phyloP scores from a whole-genome alignment of 2,888 invertebrate genomes.

The Drosophila lacicola region DNA sequence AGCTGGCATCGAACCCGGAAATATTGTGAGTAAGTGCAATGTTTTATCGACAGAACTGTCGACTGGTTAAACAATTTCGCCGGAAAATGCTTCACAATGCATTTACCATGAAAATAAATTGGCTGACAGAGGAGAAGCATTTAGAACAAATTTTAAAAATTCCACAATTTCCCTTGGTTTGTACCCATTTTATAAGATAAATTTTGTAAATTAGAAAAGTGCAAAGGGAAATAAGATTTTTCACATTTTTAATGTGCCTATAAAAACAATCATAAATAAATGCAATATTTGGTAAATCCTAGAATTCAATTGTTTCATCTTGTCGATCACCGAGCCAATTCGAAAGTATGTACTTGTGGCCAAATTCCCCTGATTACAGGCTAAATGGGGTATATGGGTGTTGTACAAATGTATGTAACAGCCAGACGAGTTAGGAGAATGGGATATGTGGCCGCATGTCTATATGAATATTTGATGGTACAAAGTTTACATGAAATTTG shows the following conservation, averaged over 20 bases:
- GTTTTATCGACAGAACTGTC: conserved; percentile 8
- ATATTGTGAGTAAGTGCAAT: conserved; percentile 8
- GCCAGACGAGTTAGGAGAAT: no score
- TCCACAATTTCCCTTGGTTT: not conserved
- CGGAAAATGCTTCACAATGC: not conserved
- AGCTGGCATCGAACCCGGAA: conserved; percentile 13
- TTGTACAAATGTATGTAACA: no score
- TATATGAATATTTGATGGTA: no score
- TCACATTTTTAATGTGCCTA: not conserved
- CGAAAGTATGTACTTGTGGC: no score
- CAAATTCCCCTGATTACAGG: no score
- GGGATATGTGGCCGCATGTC: no score
- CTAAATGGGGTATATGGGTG: no score
- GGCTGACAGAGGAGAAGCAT: not conserved
- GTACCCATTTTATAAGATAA: not conserved
- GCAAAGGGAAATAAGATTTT: not conserved
- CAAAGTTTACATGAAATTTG: no score
- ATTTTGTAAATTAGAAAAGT: no score
- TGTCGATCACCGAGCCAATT: conserved; percentile 5
- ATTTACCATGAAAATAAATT: conserved; percentile 5
- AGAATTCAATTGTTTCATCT: not conserved
- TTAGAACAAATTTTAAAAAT: not conserved
- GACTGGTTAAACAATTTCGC: conserved; percentile 7
- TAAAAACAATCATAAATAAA: not conserved
- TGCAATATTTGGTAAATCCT: not conserved